A percentile compares a stretch with the other conserved stretches of the same genome.
phyloP scores from a whole-genome alignment of 2,797 vertebrate species.

The Melanotaenia trifasciata region DNA sequence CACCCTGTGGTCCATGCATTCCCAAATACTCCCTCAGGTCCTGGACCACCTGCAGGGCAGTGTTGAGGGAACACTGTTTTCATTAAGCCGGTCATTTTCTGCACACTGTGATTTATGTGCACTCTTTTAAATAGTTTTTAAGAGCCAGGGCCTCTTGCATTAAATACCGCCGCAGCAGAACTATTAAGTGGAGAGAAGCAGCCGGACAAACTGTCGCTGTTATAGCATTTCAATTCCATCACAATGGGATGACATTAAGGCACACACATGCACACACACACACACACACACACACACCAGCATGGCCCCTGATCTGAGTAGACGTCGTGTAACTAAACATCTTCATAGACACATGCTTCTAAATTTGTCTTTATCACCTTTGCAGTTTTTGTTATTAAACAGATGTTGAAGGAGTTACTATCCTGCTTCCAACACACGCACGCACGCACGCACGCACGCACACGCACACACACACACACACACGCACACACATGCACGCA shows the following conservation, averaged over 20 bases:
- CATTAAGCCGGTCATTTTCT: constrained; percentile 82
- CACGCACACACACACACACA: too few species aligned
- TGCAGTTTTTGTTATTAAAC: constrained; percentile 44
- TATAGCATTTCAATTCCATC: constrained; percentile 76
- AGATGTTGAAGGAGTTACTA: constrained; percentile 15
- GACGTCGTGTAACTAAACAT: constrained; percentile 50
- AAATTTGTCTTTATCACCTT: constrained; percentile 41
- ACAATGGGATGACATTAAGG: constrained; percentile 64
- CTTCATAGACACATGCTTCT: constrained; percentile 29
- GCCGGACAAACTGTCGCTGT: constrained; percentile 67
- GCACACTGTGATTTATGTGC: constrained; percentile 77
- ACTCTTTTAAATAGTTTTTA: constrained; percentile 77
- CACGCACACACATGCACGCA: too few species aligned
- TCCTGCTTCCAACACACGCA: background rate
- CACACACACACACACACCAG: constrained; percentile 17
- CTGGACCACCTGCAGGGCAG: constrained; percentile 51
- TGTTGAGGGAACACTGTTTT: constrained; percentile 75
- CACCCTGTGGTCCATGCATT: constrained; percentile 76
- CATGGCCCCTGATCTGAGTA: constrained; percentile 48
- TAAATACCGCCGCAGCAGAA: constrained; percentile 75
- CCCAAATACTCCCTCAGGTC: constrained; percentile 68
- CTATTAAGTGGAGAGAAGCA: constrained; percentile 77
- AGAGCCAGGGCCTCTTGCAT: constrained; percentile 74
- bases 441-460: background rate
- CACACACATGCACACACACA: constrained; percentile 23